Evolutionary conservation across 2,113 vertebrate species (phyloP).

Genomic region (Capra hircus): DNA sequence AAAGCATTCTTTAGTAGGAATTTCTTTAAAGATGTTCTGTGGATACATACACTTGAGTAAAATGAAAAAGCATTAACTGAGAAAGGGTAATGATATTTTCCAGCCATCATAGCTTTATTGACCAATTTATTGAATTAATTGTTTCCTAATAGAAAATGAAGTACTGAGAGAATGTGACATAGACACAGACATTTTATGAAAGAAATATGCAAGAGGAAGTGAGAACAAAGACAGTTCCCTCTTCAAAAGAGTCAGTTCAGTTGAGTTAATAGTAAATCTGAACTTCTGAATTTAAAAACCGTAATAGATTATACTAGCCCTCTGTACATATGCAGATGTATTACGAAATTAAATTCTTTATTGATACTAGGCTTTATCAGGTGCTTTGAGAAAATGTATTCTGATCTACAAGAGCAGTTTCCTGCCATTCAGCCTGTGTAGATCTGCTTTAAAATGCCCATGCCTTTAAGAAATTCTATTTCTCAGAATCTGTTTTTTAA

Average conservation of each 20-base stretch:
- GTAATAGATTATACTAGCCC: not conserved
- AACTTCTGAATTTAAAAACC: not conserved
- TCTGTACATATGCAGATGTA: not conserved
- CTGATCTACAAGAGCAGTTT: not conserved
- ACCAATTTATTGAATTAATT: not conserved
- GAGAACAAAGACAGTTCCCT: not conserved
- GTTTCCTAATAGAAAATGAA: conserved; percentile 12
- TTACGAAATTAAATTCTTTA: not conserved
- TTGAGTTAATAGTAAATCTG: not conserved
- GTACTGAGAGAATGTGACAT: not conserved
- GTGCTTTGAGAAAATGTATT: not conserved
- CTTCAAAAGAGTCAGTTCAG: not conserved
- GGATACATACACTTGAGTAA: not conserved
- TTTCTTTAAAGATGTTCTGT: not conserved
- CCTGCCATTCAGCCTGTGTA: not conserved
- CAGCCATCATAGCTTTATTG: not conserved
- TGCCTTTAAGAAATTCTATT: not conserved
- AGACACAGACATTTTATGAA: not conserved
- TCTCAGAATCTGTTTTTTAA: not conserved
- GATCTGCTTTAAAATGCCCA: not conserved
- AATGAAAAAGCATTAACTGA: not conserved
- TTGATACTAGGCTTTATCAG: not conserved
- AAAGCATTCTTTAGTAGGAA: not conserved
- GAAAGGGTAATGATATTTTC: not conserved
- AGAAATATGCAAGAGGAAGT: not conserved